phyloP scores from a whole-genome alignment of 2,797 vertebrate species.

The Hylomyscus alleni region DNA sequence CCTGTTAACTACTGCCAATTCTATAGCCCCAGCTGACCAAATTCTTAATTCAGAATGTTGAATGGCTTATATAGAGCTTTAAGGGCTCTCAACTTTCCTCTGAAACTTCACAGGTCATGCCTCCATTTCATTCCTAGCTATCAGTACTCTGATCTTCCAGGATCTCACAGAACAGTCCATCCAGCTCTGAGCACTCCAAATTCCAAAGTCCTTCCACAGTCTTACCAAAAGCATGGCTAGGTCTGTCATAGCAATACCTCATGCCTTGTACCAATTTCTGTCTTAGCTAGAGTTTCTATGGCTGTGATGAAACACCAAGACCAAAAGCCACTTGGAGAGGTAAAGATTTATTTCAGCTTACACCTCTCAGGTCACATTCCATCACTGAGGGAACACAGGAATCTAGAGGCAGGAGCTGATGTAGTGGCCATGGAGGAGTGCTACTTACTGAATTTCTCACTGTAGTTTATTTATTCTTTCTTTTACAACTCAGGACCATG shows the following conservation, averaged over 20 bases:
- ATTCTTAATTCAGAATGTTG: neutral
- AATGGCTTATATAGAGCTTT: neutral
- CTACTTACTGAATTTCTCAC: neutral
- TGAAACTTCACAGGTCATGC: neutral
- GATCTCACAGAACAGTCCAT: neutral
- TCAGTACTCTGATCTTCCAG: neutral
- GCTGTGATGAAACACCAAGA: neutral
- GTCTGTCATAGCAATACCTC: neutral
- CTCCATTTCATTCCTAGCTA: neutral
- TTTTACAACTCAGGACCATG: neutral
- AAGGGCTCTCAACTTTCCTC: neutral
- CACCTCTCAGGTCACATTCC: neutral
- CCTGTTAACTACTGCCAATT: neutral
- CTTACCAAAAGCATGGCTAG: neutral
- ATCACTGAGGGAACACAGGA: neutral
- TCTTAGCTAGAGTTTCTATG: neutral
- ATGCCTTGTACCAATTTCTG: neutral
- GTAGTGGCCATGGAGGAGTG: neutral
- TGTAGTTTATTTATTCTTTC: neutral
- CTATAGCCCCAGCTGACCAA: neutral
- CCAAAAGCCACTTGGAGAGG: neutral
- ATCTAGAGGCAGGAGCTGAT: neutral
- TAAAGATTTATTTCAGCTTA: neutral
- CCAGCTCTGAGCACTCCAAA: neutral
- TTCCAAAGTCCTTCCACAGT: neutral